Base-by-base conservation (phyloP, 92 coral and sea anemone genomes). In the Pocillopora grandis region DNA sequence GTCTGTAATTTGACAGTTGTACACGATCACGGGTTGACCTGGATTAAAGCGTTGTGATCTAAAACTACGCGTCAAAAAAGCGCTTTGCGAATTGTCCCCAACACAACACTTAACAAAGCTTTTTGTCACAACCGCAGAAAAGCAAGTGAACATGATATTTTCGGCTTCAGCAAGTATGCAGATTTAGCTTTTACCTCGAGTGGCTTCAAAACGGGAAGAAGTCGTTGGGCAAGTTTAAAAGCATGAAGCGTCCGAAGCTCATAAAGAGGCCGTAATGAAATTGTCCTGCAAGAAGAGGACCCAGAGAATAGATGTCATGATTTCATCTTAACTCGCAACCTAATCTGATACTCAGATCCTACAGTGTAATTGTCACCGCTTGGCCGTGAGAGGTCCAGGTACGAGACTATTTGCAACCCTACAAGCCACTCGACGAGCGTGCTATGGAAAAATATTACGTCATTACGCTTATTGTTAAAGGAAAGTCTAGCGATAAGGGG, bases 381-480 rank as follows among this genome's bases (percentile, higher is more conserved):
- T n/a, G n/a, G n/a, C n/a, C n/a, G n/a, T n/a, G n/a, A n/a, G n/a
- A n/a, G n/a, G n/a, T n/a, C n/a, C n/a, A n/a, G n/a, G n/a, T n/a
- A n/a, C n/a, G n/a, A n/a, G n/a, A n/a, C n/a, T n/a, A n/a, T n/a
- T n/a, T n/a, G n/a, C n/a, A n/a, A n/a, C n/a, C 48, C 91, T 76
- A 74, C 81, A 83, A 81, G 76, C 80, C 70, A 69, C 87, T 67
- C 84, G 87, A 62, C 76, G 85, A 83, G 85, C 71, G 80, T 88
- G 82, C 68, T 88, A 69, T 83, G 83, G 72, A 88, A 88, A 88
- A 58, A 83, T 76, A 83, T 88, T 31, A 88, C 91, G 70, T 68
- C 88, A 64, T 85, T 84, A 72, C 62, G 75, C 75, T 88, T 67
- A 70, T 85, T 84, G 42, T 86, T 21, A 21, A 21, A 21, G 21